A percentile compares a stretch with the other conserved stretches of the same genome.
phyloP scores from a whole-genome alignment of 2,113 vertebrate genomes.

The Xenopus laevis region DNA sequence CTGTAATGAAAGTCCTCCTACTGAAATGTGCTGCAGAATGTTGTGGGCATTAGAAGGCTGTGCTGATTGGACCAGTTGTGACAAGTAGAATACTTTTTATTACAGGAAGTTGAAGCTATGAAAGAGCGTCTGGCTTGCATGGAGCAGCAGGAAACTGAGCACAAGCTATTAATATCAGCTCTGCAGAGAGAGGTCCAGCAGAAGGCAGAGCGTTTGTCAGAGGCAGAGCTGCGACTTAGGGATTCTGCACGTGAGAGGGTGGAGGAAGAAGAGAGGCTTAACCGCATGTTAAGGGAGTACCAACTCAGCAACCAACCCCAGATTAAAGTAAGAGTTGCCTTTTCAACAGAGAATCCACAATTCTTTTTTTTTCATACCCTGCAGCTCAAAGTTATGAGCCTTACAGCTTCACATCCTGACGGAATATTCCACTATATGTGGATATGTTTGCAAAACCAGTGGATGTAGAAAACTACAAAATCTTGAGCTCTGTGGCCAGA shows the following conservation, averaged over 20 bases:
- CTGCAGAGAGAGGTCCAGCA: conserved; percentile 78
- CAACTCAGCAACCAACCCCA: conserved; percentile 75
- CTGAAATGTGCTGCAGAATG: no score
- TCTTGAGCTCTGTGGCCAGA: no score
- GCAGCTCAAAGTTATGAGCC: no score
- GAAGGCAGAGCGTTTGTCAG: conserved; percentile 64
- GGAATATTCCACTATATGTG: no score
- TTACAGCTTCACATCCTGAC: no score
- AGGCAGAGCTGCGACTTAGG: conserved; percentile 73
- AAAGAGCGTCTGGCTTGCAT: conserved; percentile 70
- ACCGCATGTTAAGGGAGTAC: conserved; percentile 70
- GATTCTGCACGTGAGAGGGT: conserved; percentile 69
- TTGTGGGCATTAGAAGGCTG: no score
- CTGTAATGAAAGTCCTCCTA: no score
- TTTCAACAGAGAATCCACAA: no score
- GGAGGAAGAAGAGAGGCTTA: conserved; percentile 72
- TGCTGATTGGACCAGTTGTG: no score
- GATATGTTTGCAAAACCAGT: no score
- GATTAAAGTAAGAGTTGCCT: conserved; percentile 69
- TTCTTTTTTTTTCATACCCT: no score
- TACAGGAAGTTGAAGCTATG: conserved; percentile 67
- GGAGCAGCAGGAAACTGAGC: conserved; percentile 71
- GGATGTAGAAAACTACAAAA: no score
- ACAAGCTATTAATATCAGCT: conserved; percentile 56
- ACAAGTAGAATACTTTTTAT: conserved; percentile 11